Percentiles rank a stretch among this genome's conserved stretches.
These are phyloP conservation scores for Unio delphinus DNA, from an alignment of 2,888 invertebrate genomes.

Conservation along the genomic window DNA sequence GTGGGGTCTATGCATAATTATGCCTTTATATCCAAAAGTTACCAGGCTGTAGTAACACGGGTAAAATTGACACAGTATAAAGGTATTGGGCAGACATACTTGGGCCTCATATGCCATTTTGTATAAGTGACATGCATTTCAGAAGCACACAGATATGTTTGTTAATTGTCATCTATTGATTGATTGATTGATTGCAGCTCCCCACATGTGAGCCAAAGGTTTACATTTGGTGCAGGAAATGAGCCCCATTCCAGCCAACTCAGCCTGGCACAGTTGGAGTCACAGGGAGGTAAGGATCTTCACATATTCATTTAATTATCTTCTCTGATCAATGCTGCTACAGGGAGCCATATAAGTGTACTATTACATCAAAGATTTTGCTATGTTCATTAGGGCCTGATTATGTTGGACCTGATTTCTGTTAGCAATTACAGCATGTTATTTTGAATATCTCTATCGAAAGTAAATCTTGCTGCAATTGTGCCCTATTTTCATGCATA, in stretches of 20 bases:
- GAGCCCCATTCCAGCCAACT: constrained; percentile 69
- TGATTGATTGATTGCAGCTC: constrained; percentile 76
- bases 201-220: constrained; percentile 78
- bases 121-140: too few species aligned
- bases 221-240: constrained; percentile 66
- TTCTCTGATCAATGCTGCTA: too few species aligned
- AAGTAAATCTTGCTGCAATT: too few species aligned
- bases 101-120: not conserved
- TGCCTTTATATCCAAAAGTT: too few species aligned
- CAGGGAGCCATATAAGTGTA: not conserved
- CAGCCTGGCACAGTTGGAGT: constrained; percentile 73
- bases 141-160: not conserved
- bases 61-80: too few species aligned
- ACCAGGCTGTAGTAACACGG: too few species aligned
- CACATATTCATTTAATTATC: too few species aligned
- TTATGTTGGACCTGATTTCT: not conserved
- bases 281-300: constrained; percentile 74
- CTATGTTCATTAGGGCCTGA: not conserved
- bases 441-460: too few species aligned
- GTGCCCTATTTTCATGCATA: too few species aligned
- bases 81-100: not conserved
- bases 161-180: not conserved
- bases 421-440: not conserved
- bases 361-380: not conserved
- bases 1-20: too few species aligned